These are phyloP conservation scores for Slavum lentiscoides DNA, from an alignment of 2,888 invertebrate species.

Conservation along the genomic window DNA sequence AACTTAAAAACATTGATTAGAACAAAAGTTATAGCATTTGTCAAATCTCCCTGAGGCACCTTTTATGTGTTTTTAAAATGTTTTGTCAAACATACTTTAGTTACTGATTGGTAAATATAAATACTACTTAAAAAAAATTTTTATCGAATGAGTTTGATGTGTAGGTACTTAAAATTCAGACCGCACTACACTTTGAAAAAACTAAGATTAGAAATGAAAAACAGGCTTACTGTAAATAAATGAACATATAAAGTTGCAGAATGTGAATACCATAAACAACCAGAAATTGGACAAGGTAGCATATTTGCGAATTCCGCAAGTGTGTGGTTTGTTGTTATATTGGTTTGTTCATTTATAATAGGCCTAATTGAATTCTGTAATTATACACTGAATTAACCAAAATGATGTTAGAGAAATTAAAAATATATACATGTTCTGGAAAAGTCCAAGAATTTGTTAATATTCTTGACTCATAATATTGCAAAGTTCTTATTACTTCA, in stretches of 20 bases:
- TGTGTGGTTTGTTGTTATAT: not conserved
- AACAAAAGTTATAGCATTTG: too few relatives aligned
- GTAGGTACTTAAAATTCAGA: too few relatives aligned
- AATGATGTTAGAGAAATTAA: not conserved
- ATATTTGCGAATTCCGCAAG: constrained; percentile 27
- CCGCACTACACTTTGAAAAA: not conserved
- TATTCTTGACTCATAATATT: constrained; percentile 38
- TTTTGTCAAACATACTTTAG: too few relatives aligned
- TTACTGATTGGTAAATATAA: too few relatives aligned
- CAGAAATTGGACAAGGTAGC: constrained; percentile 49
- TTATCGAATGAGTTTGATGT: too few relatives aligned
- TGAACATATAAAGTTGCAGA: constrained; percentile 47
- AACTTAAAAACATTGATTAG: too few relatives aligned
- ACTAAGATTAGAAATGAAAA: not conserved
- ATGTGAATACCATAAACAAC: constrained; percentile 45
- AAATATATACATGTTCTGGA: constrained; percentile 23
- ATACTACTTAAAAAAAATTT: too few relatives aligned
- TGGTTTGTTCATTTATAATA: constrained; percentile 8
- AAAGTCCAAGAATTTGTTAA: constrained; percentile 9
- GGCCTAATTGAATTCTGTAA: constrained; percentile 13
- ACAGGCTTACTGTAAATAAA: constrained; percentile 32
- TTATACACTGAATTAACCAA: not conserved
- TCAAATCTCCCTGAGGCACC: too few relatives aligned
- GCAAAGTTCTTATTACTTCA: constrained; percentile 42
- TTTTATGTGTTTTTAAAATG: too few relatives aligned